Percentiles rank a stretch among this genome's conserved stretches.
phyloP scores from a whole-genome alignment of 2,888 invertebrate species.

The Tachina lurida region DNA sequence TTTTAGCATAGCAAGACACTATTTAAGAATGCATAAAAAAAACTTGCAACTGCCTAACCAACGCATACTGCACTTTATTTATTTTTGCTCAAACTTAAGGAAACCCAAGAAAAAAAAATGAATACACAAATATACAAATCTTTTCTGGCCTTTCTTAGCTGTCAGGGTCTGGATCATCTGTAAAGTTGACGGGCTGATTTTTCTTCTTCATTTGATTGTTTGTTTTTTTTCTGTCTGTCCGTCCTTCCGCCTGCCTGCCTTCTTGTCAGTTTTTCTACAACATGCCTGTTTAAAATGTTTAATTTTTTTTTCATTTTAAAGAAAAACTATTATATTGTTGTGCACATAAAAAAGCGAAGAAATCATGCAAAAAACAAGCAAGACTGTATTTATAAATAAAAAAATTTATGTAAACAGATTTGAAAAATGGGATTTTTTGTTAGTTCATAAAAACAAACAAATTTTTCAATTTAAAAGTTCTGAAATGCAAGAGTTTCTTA shows the following conservation, averaged over 20 bases:
- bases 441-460: conserved; percentile 51
- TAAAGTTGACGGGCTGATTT: conserved; percentile 53
- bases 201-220: conserved; percentile 31
- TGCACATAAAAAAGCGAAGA: background rate
- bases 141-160: conserved; percentile 54
- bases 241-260: background rate
- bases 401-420: conserved; percentile 8
- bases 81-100: background rate
- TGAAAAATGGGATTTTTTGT: conserved; percentile 18
- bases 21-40: conserved; percentile 8
- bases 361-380: conserved; percentile 4
- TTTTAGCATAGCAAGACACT: conserved; percentile 37
- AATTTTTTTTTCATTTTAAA: background rate
- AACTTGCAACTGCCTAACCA: background rate
- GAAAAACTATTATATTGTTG: background rate
- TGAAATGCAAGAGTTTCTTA: background rate
- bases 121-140: conserved; percentile 29
- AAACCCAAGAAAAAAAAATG: background rate
- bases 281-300: conserved; percentile 39
- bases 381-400: conserved; percentile 8
- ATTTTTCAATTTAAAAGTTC: conserved; percentile 61
- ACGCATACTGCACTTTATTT: conserved; percentile 2
- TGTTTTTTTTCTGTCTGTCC: conserved; percentile 12
- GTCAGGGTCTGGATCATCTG: conserved; percentile 71
- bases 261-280: conserved; percentile 36